Evolutionary conservation across 2,113 vertebrate species (phyloP).

Genomic region (Hemichromis elongatus): DNA sequence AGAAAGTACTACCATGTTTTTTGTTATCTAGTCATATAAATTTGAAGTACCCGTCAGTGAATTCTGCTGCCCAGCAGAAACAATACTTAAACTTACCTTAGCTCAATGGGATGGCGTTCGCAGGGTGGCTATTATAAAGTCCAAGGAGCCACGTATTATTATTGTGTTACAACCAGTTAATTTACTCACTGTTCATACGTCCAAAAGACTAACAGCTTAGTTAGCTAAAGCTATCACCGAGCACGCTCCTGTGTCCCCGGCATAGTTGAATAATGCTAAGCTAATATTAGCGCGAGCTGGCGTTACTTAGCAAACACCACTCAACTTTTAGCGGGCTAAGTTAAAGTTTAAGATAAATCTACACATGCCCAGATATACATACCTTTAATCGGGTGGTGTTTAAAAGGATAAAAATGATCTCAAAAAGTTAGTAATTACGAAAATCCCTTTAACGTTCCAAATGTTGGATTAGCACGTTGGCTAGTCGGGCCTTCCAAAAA

Average conservation of each 20-base stretch:
- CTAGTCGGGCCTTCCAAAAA: conserved; percentile 37
- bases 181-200: not conserved
- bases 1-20: not conserved
- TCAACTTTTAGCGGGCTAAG: not conserved
- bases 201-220: not conserved
- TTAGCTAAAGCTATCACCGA: conserved; percentile 9
- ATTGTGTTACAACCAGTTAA: not conserved
- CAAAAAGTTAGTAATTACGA: not conserved
- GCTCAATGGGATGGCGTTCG: not conserved
- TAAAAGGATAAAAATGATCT: not conserved
- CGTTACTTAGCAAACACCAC: not conserved
- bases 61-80: not conserved
- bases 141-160: not conserved
- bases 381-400: conserved; percentile 28
- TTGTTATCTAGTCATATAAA: not conserved
- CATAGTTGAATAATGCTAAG: not conserved
- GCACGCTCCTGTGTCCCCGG: conserved; percentile 35
- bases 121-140: not conserved
- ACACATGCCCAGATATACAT: not conserved
- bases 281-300: conserved; percentile 14
- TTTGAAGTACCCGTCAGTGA: not conserved
- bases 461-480: conserved; percentile 36
- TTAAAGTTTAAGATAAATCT: not conserved
- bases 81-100: not conserved
- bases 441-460: not conserved